A percentile compares a stretch with the other conserved stretches of the same genome.
These are phyloP conservation scores for Sycophila texana DNA, from an alignment of 2,888 invertebrate species.

Conservation along the genomic window DNA sequence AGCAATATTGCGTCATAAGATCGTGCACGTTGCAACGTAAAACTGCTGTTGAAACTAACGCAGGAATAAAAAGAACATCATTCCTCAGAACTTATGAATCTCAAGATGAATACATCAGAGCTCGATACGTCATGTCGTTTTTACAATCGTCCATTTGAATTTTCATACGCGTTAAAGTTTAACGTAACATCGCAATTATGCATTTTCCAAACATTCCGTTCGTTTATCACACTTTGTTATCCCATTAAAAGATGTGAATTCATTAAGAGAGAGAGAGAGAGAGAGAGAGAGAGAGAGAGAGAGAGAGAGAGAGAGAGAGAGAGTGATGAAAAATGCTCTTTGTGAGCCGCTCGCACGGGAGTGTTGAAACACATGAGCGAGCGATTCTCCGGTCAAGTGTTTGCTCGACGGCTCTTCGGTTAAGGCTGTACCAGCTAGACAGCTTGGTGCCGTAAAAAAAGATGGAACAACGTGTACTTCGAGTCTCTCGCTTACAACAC, in stretches of 20 bases:
- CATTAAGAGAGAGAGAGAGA: neutral
- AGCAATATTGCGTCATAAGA: too few species aligned
- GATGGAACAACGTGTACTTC: neutral
- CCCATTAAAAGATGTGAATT: constrained; percentile 5
- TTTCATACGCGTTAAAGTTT: neutral
- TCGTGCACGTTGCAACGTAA: too few species aligned
- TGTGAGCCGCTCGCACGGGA: neutral
- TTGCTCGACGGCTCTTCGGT: neutral
- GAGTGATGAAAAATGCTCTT: constrained; percentile 8
- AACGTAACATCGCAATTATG: constrained; percentile 6
- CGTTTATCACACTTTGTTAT: constrained; percentile 21
- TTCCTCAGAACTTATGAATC: constrained; percentile 33
- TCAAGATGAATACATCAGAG: constrained; percentile 17
- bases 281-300: too few species aligned
- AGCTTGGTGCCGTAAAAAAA: constrained; percentile 38
- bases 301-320: neutral
- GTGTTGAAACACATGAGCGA: neutral
- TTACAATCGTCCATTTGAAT: constrained; percentile 24
- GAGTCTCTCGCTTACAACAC: too few species aligned
- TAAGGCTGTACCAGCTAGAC: constrained; percentile 32
- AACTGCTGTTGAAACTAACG: too few species aligned
- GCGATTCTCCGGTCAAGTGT: neutral
- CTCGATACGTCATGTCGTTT: neutral
- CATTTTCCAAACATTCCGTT: constrained; percentile 34
- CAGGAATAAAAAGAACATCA: constrained; percentile 21